phyloP scores from a whole-genome alignment of 2,888 invertebrate species.

The Tachina lurida region DNA sequence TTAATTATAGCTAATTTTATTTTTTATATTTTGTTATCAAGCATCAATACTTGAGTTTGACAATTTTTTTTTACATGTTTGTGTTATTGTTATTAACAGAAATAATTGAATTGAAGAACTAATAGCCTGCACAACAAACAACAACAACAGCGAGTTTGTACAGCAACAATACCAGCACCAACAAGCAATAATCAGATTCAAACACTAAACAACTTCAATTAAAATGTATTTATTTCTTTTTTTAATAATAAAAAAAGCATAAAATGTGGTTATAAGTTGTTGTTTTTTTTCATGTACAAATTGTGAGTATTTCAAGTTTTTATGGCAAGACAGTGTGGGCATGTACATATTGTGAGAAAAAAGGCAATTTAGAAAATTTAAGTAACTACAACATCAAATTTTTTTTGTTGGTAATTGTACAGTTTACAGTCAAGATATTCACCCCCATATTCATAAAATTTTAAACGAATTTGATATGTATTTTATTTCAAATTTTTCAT shows the following conservation, averaged over 20 bases:
- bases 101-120: neutral
- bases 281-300: neutral
- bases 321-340: neutral
- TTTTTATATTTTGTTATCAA: neutral
- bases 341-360: neutral
- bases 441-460: no score
- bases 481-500: no score
- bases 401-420: no score
- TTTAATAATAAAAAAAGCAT: neutral
- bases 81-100: constrained; percentile 14
- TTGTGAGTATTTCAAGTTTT: constrained; percentile 11
- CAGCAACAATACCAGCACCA: neutral
- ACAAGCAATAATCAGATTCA: constrained; percentile 24
- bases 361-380: no score
- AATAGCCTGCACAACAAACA: neutral
- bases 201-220: constrained; percentile 31
- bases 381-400: no score
- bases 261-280: neutral
- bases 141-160: constrained; percentile 11
- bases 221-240: constrained; percentile 14
- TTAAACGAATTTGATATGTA: no score
- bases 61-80: no score
- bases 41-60: constrained; percentile 18
- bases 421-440: no score
- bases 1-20: constrained; percentile 45